Conservation (phyloP, 1,140 invertebrate species). For the Sitophilus oryzae region DNA sequence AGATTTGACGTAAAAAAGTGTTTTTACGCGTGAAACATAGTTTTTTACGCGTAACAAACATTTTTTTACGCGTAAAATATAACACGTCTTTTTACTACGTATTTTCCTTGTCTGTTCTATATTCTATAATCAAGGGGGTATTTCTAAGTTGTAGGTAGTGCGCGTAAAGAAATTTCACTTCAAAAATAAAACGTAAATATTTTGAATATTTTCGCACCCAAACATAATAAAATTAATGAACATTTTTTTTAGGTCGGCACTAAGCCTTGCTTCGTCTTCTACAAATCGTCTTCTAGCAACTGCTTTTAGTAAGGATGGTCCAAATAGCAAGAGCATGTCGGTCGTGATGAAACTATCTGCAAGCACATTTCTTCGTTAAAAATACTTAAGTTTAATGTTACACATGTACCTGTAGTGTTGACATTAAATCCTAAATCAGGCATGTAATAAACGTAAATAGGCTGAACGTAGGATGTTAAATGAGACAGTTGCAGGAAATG, state of each 20-base stretch:
- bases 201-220: conserved; percentile 46
- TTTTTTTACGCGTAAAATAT: no score
- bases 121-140: no score
- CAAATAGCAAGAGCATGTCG: conserved; percentile 59
- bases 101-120: no score
- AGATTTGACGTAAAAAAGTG: no score
- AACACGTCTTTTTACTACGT: no score
- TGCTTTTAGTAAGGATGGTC: conserved; percentile 57
- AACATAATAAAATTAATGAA: conserved; percentile 57
- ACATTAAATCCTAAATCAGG: conserved; percentile 25
- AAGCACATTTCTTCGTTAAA: background rate
- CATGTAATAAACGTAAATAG: conserved; percentile 34
- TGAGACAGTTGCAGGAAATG: conserved; percentile 43
- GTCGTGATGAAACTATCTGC: conserved; percentile 37
- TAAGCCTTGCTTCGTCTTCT: conserved; percentile 52
- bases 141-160: no score
- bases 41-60: no score
- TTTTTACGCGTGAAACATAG: no score
- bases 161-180: conserved; percentile 6
- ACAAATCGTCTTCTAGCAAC: conserved; percentile 51
- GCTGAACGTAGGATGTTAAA: conserved; percentile 38
- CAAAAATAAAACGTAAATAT: conserved; percentile 3
- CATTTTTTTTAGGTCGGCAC: conserved; percentile 50
- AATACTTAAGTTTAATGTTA: background rate
- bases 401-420: conserved; percentile 24